Conservation (phyloP, 1,140 invertebrate genomes). For the Leptinotarsa texana region DNA sequence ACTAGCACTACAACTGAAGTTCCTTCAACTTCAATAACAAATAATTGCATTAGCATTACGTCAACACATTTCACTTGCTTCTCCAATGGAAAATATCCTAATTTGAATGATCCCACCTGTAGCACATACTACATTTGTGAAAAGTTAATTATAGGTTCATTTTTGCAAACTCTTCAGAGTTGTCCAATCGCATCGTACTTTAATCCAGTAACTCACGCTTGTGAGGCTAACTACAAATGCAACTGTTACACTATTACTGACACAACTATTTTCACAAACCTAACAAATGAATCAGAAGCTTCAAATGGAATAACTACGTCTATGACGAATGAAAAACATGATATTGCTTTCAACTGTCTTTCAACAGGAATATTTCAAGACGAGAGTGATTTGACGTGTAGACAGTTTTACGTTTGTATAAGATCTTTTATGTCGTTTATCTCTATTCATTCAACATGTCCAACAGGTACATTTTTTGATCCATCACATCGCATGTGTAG, state of each 20-base stretch:
- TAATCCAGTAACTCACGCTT: not conserved
- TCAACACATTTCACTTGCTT: too few species aligned
- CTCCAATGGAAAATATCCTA: too few species aligned
- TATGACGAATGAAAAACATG: not conserved
- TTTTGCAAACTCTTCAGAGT: too few species aligned
- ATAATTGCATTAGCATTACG: too few species aligned
- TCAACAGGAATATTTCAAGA: constrained; percentile 2
- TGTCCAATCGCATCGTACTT: not conserved
- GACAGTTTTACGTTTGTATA: constrained; percentile 2
- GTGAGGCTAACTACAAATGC: not conserved
- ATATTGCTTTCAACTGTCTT: not conserved
- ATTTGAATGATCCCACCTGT: too few species aligned
- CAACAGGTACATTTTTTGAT: constrained; percentile 2
- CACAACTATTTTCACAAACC: not conserved
- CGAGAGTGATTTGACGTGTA: not conserved
- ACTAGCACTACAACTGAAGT: too few species aligned
- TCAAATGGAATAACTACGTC: not conserved
- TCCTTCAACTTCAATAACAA: too few species aligned
- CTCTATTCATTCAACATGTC: not conserved
- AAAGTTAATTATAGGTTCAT: too few species aligned
- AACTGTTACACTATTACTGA: not conserved
- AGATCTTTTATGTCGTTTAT: not conserved
- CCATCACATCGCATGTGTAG: not conserved
- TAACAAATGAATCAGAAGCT: not conserved
- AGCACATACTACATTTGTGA: too few species aligned